Base-by-base conservation (phyloP, 2,888 invertebrate species). In the Lasioglossum pauxillum region DNA sequence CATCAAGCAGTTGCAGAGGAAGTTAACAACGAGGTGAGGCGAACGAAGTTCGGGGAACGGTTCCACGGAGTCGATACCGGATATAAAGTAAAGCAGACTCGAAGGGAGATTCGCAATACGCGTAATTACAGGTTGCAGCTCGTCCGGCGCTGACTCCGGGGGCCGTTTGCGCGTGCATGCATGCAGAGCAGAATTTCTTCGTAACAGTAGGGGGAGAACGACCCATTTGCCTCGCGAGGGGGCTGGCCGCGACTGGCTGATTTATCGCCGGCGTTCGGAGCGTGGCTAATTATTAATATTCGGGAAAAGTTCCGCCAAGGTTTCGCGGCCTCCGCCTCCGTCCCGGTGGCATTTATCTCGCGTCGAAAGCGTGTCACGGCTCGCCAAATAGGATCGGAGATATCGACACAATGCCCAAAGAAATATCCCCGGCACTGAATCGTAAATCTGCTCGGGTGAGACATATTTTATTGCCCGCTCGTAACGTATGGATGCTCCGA, bases 81-180 rank as follows among this genome's bases (percentile, higher is more conserved):
- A 90, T 86, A 78, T 78, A 81, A 88, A 90, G 75, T 60, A 82
- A 86, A 86, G 84, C 86, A 77, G 81, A 83, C 74, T 73, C 5
- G 80, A 82, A 83, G 83, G 80, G 79, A 84, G 80, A 86, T 87
- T 84, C 85, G 82, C 86, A 89, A 87, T 91, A 84, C 88, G 85
- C 86, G 87, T 92, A 92, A 92, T 92, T 91, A 90, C 90, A 90
- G 90, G 91, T 84, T 92, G 73, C 80, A 72, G 60, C 67, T 80
- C 78, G 85, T 81, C 84, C 84, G 81, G 77, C 78, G 82, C 83
- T 80, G 64, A 80, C 85, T 87, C 86, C 85, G 79, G 81, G 71
- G 88, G 80, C 80, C 80, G 44, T 87, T 84, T 72, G 82, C 82
- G 85, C 84, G 84, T 89, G 86, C 89, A 82, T 85, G 88, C 89